phyloP scores from a whole-genome alignment of 2,888 invertebrate genomes.

The Sussaba pulchella region DNA sequence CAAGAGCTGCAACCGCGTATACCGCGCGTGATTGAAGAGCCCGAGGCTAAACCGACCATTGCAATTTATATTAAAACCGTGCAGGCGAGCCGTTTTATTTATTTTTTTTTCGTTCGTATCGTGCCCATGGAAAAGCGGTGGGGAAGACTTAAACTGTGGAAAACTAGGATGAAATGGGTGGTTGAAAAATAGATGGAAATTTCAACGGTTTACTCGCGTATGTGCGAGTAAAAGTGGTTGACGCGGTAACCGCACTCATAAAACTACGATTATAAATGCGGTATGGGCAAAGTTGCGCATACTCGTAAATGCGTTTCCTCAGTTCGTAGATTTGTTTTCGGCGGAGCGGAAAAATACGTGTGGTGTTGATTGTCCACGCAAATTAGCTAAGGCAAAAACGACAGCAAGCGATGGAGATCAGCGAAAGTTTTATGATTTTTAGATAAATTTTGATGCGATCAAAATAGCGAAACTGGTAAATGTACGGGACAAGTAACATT shows the following conservation, averaged over 20 bases:
- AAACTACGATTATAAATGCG: background rate
- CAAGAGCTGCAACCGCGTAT: slow-evolving; percentile 6
- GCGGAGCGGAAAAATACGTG: too few species aligned
- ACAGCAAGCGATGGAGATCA: too few species aligned
- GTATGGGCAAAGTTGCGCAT: background rate
- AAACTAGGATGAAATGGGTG: slow-evolving; percentile 5
- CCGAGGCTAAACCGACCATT: slow-evolving; percentile 49
- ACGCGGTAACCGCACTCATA: slow-evolving; percentile 1
- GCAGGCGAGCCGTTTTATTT: slow-evolving; percentile 30
- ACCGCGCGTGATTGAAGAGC: slow-evolving; percentile 62
- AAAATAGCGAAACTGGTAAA: too few species aligned
- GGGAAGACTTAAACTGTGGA: slow-evolving; percentile 25
- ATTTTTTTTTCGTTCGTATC: slow-evolving; percentile 3
- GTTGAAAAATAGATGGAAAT: background rate
- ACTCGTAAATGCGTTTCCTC: too few species aligned
- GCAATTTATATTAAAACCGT: slow-evolving; percentile 64
- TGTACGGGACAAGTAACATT: too few species aligned
- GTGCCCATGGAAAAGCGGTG: slow-evolving; percentile 12
- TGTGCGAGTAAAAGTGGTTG: background rate
- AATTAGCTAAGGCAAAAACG: too few species aligned
- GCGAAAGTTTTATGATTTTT: too few species aligned
- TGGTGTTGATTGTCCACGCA: too few species aligned
- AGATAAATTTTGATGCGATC: too few species aligned
- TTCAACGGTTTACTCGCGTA: slow-evolving; percentile 22
- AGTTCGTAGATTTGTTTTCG: too few species aligned